These are phyloP conservation scores for Ferdinandea cuprea DNA, from an alignment of 2,888 invertebrate species.

Conservation along the genomic window DNA sequence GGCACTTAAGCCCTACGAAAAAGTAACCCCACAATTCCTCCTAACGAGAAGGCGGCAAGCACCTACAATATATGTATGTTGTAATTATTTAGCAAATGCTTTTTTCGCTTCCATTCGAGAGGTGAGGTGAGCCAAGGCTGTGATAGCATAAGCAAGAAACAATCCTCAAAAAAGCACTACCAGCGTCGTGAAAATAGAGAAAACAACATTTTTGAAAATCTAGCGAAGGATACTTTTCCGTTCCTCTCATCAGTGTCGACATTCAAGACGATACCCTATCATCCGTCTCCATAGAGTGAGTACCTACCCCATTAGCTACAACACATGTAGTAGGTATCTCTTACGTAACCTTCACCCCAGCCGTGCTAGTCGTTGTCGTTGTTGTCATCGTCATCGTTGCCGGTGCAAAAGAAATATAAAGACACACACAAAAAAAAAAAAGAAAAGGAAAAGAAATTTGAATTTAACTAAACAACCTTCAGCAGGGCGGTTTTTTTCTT, in stretches of 20 bases:
- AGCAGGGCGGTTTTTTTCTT: slow-evolving; percentile 29
- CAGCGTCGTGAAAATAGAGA: slow-evolving; percentile 3
- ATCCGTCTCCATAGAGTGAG: slow-evolving; percentile 60
- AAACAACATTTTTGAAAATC: not conserved
- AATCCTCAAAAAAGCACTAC: slow-evolving; percentile 40
- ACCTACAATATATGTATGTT: slow-evolving; percentile 2
- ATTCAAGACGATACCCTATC: slow-evolving; percentile 66
- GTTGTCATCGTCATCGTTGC: slow-evolving; percentile 1
- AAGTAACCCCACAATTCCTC: slow-evolving; percentile 27
- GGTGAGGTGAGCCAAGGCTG: slow-evolving; percentile 40
- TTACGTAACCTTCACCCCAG: slow-evolving; percentile 69
- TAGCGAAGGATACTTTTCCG: slow-evolving; percentile 59
- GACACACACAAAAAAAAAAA: slow-evolving; percentile 11
- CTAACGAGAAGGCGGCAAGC: slow-evolving; percentile 3
- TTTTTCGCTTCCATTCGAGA: slow-evolving; percentile 15
- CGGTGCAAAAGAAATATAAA: slow-evolving; percentile 42
- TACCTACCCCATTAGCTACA: slow-evolving; percentile 26
- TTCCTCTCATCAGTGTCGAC: slow-evolving; percentile 60
- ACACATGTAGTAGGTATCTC: slow-evolving; percentile 30
- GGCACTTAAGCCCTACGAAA: slow-evolving; percentile 34
- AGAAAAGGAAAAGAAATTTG: slow-evolving; percentile 21
- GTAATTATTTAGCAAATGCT: slow-evolving; percentile 18
- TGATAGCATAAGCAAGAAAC: slow-evolving; percentile 46
- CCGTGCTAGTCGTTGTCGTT: too few species aligned
- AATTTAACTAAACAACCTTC: slow-evolving; percentile 68